These are phyloP conservation scores for Bombus waltoni DNA, from an alignment of 1,140 invertebrate species.

Conservation along the genomic window DNA sequence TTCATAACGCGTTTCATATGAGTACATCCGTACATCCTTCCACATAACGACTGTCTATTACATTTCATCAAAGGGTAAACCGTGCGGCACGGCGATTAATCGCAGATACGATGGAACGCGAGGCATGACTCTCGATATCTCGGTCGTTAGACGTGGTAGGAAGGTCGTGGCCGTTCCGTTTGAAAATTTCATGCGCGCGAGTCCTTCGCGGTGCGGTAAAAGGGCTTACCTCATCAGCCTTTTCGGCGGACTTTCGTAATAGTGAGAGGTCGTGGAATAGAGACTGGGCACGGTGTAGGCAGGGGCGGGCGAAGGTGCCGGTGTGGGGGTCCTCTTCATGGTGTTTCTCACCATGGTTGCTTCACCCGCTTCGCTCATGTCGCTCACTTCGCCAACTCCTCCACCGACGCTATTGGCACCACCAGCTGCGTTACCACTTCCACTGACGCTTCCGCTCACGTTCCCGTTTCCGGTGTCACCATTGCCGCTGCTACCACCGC, in stretches of 20 bases:
- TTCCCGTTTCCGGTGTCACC: constrained; percentile 70
- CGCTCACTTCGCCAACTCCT: constrained; percentile 68
- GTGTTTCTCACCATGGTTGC: constrained; percentile 76
- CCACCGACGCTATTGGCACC: constrained; percentile 60
- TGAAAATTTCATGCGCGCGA: constrained; percentile 8
- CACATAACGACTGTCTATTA: neutral
- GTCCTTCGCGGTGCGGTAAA: constrained; percentile 22
- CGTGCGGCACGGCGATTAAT: neutral
- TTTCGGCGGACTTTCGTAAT: constrained; percentile 80
- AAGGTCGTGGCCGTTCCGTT: constrained; percentile 7
- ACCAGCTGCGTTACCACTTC: constrained; percentile 52
- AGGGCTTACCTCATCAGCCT: constrained; percentile 78
- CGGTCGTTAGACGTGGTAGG: neutral
- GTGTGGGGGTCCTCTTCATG: constrained; percentile 81
- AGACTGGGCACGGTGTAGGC: constrained; percentile 74
- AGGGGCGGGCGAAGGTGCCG: constrained; percentile 81
- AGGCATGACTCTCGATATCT: neutral
- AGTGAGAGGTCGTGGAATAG: constrained; percentile 75
- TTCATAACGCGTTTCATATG: neutral
- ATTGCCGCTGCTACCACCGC: constrained; percentile 53
- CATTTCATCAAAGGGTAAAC: neutral
- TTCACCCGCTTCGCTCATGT: constrained; percentile 73
- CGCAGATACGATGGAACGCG: neutral
- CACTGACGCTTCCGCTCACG: constrained; percentile 56
- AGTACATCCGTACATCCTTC: neutral